Conservation (phyloP, 1,140 invertebrate genomes). For the Potamilus streckersoni region DNA sequence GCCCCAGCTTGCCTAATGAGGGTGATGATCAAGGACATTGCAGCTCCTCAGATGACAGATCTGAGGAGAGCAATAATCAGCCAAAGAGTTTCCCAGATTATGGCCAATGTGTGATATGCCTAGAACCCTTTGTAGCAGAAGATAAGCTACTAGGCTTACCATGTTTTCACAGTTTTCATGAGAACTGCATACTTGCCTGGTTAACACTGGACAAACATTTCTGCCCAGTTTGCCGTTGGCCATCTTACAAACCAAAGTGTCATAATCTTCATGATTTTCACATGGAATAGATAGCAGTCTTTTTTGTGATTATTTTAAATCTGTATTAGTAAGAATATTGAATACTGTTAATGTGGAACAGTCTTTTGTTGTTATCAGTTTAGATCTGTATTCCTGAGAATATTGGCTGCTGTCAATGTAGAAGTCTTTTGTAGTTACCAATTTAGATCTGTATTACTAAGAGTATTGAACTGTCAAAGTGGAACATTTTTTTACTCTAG, state of each 20-base stretch:
- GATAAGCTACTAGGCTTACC: conserved; percentile 70
- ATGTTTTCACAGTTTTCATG: conserved; percentile 72
- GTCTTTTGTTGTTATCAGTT: too few relatives aligned
- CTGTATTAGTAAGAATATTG: too few relatives aligned
- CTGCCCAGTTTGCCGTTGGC: conserved; percentile 73
- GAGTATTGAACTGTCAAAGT: too few relatives aligned
- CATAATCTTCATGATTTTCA: too few relatives aligned
- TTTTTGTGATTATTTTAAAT: too few relatives aligned
- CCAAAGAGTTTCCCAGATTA: conserved; percentile 44
- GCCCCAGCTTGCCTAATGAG: neutral
- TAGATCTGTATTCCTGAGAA: too few relatives aligned
- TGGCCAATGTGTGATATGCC: conserved; percentile 72
- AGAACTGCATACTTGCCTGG: conserved; percentile 71
- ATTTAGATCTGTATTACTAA: too few relatives aligned
- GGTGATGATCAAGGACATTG: conserved; percentile 9
- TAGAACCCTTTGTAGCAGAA: conserved; percentile 68
- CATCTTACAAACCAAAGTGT: conserved; percentile 67
- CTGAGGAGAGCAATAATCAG: conserved; percentile 2
- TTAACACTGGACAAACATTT: conserved; percentile 71
- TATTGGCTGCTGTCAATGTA: too few relatives aligned
- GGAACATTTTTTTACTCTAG: too few relatives aligned
- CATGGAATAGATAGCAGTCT: too few relatives aligned
- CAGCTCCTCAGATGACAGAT: neutral
- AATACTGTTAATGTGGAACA: too few relatives aligned
- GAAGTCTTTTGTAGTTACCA: too few relatives aligned